Base-by-base conservation (phyloP, 2,797 vertebrate species). In the Sebastes ruberrimus region DNA sequence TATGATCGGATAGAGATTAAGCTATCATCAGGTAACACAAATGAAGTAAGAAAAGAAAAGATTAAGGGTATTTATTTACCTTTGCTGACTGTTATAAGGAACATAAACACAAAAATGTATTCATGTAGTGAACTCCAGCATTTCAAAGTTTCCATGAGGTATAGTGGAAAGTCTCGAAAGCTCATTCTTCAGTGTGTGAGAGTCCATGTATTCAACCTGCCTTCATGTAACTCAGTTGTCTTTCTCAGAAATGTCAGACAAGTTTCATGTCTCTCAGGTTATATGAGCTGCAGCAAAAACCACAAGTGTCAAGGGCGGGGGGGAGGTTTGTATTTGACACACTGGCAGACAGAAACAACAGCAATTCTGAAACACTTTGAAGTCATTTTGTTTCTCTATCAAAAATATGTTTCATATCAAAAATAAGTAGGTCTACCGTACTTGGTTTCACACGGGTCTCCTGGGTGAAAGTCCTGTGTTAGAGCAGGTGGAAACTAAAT, bases 201-300 rank as follows among this genome's bases (percentile, higher is more conserved):
- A 76, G 76, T 52, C 60, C 55, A 75, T 62, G n/a, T 23, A 82
- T 60, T 80, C 71, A 81, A 63, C 74, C 74, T 86, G 82, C 6
- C 70, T 93, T 91, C 91, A 77, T 64, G 76, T 82, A 87, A 92
- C 71, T 57, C 38, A 22, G 30, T 60, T 76, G 65, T 70, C 32
- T 74, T 90, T 86, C 86, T 90, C 81, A 87, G 83, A 93, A 93
- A 94, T 91, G 91, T 92, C 91, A 83, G 23, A 60, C 16, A 57
- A 8, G 80, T 92, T 88, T 92, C 86, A 64, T 23, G 64, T 85
- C 68, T 74, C 10, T 79, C 73, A 86, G 65, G 72, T 90, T 87
- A 79, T 33, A 76, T 64, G 74, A 80, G 75, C 65, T 65, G 67
- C 68, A 82, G 70, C 38, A 63, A 83, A 60, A 92, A 91, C 91